A percentile compares a stretch with the other conserved stretches of the same genome.
Evolutionary conservation across 2,113 vertebrate genomes (phyloP).

Genomic region (Mastomys natalensis): DNA sequence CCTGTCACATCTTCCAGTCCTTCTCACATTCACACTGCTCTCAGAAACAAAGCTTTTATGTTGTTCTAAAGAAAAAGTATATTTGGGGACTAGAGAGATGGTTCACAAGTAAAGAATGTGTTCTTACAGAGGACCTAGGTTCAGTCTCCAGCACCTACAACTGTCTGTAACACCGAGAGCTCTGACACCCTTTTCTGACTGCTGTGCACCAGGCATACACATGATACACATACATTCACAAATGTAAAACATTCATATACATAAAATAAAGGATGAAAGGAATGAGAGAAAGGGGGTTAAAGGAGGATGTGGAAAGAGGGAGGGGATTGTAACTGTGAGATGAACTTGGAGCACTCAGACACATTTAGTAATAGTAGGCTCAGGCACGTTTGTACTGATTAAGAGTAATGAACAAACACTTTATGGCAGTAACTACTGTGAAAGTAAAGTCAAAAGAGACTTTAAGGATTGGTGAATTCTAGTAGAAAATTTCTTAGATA

Average conservation of each 20-base stretch:
- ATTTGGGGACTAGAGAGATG: background rate
- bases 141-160: background rate
- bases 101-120: background rate
- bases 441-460: constrained; percentile 4
- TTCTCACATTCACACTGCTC: background rate
- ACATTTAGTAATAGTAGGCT: background rate
- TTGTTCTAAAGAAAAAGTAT: background rate
- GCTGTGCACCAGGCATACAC: background rate
- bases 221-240: background rate
- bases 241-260: background rate
- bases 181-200: background rate
- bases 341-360: background rate
- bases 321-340: background rate
- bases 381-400: background rate
- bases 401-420: background rate
- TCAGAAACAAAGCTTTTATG: background rate
- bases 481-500: constrained; percentile 15
- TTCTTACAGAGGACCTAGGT: background rate
- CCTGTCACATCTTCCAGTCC: background rate
- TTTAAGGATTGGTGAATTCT: background rate
- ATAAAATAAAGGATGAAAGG: background rate
- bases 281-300: too few species aligned
- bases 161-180: background rate
- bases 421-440: background rate
- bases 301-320: background rate